Evolutionary conservation across 1,140 invertebrate genomes (phyloP).

Genomic region (Chrysoperla carnea): DNA sequence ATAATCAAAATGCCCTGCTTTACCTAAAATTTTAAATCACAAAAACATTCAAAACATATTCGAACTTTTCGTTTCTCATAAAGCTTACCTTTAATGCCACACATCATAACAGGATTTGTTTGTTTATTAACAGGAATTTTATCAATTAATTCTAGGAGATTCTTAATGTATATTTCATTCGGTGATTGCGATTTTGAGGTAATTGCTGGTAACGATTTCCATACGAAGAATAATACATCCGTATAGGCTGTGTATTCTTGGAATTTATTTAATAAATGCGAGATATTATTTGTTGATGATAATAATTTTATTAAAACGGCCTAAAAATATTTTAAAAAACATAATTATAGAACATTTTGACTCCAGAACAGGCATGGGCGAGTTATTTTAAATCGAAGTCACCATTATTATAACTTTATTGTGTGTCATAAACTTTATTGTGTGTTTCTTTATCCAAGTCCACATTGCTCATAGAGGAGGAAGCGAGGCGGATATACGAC

Average conservation of each 20-base stretch:
- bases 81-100: constrained; percentile 19
- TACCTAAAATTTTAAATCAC: background rate
- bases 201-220: constrained; percentile 33
- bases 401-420: too few relatives aligned
- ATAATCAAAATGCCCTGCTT: background rate
- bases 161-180: constrained; percentile 42
- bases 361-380: too few relatives aligned
- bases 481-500: too few relatives aligned
- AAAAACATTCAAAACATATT: too few relatives aligned
- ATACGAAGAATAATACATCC: constrained; percentile 40
- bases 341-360: background rate
- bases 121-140: constrained; percentile 27
- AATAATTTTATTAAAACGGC: constrained; percentile 34
- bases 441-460: too few relatives aligned
- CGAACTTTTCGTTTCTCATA: too few relatives aligned
- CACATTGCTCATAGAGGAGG: too few relatives aligned
- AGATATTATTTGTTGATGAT: constrained; percentile 28
- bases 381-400: too few relatives aligned
- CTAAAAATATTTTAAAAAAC: constrained; percentile 13
- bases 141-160: constrained; percentile 48
- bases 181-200: constrained; percentile 31
- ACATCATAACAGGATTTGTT: constrained; percentile 25
- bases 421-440: too few relatives aligned
- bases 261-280: constrained; percentile 33
- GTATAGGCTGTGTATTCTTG: constrained; percentile 40